Base-by-base conservation (phyloP, 1,140 invertebrate species). In the Callitettix versicolor region DNA sequence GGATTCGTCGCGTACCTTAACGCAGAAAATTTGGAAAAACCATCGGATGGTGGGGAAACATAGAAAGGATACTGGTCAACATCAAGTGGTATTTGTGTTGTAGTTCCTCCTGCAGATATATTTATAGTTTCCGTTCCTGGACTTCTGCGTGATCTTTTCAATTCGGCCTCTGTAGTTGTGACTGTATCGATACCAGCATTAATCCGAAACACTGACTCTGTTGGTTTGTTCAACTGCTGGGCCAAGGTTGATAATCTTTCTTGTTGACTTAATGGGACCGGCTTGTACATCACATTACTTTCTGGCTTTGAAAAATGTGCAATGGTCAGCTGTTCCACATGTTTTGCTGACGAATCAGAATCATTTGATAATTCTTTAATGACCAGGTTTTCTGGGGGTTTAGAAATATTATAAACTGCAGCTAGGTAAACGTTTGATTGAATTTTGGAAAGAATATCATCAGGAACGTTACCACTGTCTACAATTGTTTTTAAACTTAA, bases 1-100 rank as follows among this genome's bases (percentile, higher is more conserved):
- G 77, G 63, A 68, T 79, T 74, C 67, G 77, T 74, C 2, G 78
- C 75, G 60, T 81, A 81, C 38, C 75, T 64, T 20, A 80, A 57
- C 0, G 79, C 76, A 5, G 79, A 81, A 66, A 79, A 61, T 65
- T 70, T 69, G 51, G 71, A 65, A 4, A 77, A 64, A 12, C 4
- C 62, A 48, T 24, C 64, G 38, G 51, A 51, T 11, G 51, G 42
- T 1, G 52, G 38, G 0, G 65, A 60, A 0, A 63, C 61, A 21
- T 75, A 75, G 61, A 70, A 75, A 1, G 74, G 74, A 65, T 74
- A 76, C 51, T 75, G 73, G 6, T 69, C 47, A 1, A 17, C 38
- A 48, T 75, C 65, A 1, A 70, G n/a, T 18, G 22, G 40, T 33
- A 48, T 60, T 49, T 59, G 59, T 15, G 11, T 60, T 42, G 36